Conservation (phyloP, 2,888 invertebrate species). For the Trissolcus japonicus region DNA sequence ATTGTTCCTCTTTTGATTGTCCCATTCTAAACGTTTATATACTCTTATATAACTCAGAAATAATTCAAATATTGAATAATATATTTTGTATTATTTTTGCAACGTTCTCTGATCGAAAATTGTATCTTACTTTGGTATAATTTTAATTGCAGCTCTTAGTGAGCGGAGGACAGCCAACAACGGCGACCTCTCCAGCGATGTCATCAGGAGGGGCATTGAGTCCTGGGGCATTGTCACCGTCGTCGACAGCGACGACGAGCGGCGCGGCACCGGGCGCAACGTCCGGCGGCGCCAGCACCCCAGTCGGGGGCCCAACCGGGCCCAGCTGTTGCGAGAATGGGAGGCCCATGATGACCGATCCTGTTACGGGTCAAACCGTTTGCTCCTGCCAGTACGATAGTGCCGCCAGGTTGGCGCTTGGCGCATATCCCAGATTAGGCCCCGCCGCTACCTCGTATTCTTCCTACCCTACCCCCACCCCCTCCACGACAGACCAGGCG, state of each 20-base stretch:
- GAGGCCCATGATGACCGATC: conserved; percentile 93
- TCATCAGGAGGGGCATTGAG: conserved; percentile 87
- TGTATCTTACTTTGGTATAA: neutral
- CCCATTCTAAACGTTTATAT: conserved; percentile 6
- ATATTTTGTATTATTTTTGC: neutral
- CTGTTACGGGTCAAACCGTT: conserved; percentile 93
- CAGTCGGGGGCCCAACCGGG: conserved; percentile 76
- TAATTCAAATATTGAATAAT: no score
- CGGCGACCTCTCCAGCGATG: conserved; percentile 84
- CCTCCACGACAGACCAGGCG: conserved; percentile 92
- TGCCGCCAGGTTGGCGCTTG: conserved; percentile 86
- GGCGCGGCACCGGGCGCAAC: conserved; percentile 75
- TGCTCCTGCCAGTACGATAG: conserved; percentile 97
- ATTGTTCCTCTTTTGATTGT: conserved; percentile 12
- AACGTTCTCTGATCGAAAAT: neutral
- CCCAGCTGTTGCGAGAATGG: conserved; percentile 91
- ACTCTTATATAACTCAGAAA: no score
- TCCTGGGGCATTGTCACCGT: conserved; percentile 83
- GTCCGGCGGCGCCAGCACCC: conserved; percentile 70
- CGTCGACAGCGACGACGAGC: conserved; percentile 75
- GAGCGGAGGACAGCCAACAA: conserved; percentile 84
- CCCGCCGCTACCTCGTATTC: conserved; percentile 85
- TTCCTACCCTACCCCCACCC: conserved; percentile 91
- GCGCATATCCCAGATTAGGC: conserved; percentile 86
- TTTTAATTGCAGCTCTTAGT: conserved; percentile 82